These are phyloP conservation scores for Triops cancriformis DNA, from an alignment of 1,140 invertebrate genomes.

Conservation along the genomic window DNA sequence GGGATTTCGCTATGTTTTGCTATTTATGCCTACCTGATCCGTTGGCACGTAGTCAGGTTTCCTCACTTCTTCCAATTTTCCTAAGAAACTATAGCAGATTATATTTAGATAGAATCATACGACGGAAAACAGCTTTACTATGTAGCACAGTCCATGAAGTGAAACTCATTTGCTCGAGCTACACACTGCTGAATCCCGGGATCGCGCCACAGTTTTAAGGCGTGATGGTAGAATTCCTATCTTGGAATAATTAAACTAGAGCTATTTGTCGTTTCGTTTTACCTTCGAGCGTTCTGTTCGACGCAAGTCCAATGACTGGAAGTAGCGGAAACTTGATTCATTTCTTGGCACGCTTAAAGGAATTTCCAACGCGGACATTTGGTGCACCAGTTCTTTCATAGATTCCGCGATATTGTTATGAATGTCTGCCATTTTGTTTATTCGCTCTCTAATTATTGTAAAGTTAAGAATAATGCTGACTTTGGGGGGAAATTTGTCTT, in stretches of 20 bases:
- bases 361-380: conserved; percentile 48
- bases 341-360: conserved; percentile 43
- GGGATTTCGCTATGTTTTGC: neutral
- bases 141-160: conserved; percentile 70
- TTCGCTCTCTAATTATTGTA: conserved; percentile 46
- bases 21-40: conserved; percentile 42
- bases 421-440: conserved; percentile 52
- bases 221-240: conserved; percentile 60
- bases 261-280: conserved; percentile 20
- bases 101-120: conserved; percentile 22
- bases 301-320: conserved; percentile 43
- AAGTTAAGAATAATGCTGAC: neutral
- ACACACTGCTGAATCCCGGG: conserved; percentile 60
- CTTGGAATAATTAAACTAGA: conserved; percentile 25
- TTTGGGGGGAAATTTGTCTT: conserved; percentile 19
- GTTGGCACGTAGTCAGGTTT: conserved; percentile 52
- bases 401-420: conserved; percentile 57
- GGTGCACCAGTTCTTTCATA: conserved; percentile 51
- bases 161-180: conserved; percentile 63
- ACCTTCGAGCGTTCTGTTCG: conserved; percentile 30
- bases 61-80: conserved; percentile 51
- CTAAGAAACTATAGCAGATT: conserved; percentile 51
- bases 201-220: conserved; percentile 52
- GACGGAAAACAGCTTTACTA: conserved; percentile 46
- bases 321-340: conserved; percentile 45